phyloP scores from a whole-genome alignment of 2,888 invertebrate genomes.

The Xanthorhoe spadicearia region DNA sequence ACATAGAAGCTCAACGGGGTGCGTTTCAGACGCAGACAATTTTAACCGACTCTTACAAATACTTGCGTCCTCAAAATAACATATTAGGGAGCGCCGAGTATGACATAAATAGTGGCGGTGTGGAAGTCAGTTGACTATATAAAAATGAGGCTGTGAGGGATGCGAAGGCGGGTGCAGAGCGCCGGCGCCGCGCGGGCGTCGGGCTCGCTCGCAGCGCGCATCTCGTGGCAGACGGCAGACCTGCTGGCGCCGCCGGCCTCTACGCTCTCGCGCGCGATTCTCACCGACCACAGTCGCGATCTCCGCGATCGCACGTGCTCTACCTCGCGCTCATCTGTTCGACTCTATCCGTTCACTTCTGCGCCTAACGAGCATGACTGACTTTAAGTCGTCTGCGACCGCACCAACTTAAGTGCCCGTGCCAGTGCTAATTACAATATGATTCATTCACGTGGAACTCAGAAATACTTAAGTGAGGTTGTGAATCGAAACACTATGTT shows the following conservation, averaged over 20 bases:
- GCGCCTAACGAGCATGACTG: conserved; percentile 60
- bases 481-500: conserved; percentile 62
- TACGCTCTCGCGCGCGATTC: conserved; percentile 41
- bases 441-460: conserved; percentile 59
- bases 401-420: conserved; percentile 65
- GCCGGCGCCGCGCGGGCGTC: conserved; percentile 76
- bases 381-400: conserved; percentile 53
- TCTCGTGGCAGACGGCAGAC: conserved; percentile 76
- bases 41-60: conserved; percentile 74
- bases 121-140: conserved; percentile 84
- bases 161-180: conserved; percentile 71
- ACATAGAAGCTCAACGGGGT: conserved; percentile 60
- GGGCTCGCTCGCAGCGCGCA: conserved; percentile 62
- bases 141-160: conserved; percentile 78
- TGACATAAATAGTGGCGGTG: conserved; percentile 82
- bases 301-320: conserved; percentile 50
- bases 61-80: conserved; percentile 78
- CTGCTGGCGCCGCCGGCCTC: conserved; percentile 72
- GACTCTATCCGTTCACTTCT: conserved; percentile 43
- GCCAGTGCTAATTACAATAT: conserved; percentile 68
- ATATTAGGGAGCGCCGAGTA: conserved; percentile 79
- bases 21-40: conserved; percentile 63
- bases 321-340: conserved; percentile 34
- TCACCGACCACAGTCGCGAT: conserved; percentile 40
- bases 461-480: conserved; percentile 57